Evolutionary conservation across 1,140 invertebrate genomes (phyloP).

Genomic region (Calephelis nemesis): DNA sequence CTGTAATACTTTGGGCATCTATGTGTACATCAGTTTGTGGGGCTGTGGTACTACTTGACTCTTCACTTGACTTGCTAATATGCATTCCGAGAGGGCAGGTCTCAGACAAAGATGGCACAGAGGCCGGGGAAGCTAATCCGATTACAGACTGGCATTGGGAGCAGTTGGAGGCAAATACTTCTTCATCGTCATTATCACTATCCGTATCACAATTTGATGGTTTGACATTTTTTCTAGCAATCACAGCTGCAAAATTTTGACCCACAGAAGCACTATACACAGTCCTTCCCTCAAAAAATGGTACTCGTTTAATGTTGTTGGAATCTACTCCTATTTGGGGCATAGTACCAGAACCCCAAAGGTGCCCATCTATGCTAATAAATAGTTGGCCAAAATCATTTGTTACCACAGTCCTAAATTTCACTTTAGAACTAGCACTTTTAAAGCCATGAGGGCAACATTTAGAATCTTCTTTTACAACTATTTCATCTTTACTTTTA

Average conservation of each 20-base stretch:
- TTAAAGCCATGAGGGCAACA: conserved; percentile 83
- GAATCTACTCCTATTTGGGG: conserved; percentile 84
- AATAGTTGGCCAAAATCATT: conserved; percentile 82
- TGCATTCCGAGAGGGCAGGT: conserved; percentile 74
- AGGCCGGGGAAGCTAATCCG: conserved; percentile 75
- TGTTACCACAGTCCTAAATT: conserved; percentile 81
- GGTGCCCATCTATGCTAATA: conserved; percentile 83
- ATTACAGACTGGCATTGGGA: conserved; percentile 81
- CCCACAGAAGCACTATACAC: conserved; percentile 84
- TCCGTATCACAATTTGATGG: conserved; percentile 80
- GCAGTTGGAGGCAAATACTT: conserved; percentile 83
- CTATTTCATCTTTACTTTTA: conserved; percentile 80
- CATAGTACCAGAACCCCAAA: conserved; percentile 87
- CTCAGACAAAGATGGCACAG: conserved; percentile 74
- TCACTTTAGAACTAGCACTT: conserved; percentile 81
- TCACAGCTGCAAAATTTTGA: conserved; percentile 84
- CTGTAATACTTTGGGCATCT: conserved; percentile 78
- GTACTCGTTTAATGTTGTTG: conserved; percentile 81
- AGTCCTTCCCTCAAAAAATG: conserved; percentile 83
- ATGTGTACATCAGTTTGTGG: conserved; percentile 70
- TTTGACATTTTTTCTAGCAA: conserved; percentile 81
- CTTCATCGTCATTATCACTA: conserved; percentile 82
- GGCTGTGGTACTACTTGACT: conserved; percentile 75
- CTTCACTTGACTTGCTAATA: conserved; percentile 78
- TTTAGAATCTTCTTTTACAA: conserved; percentile 82